These are phyloP conservation scores for Leptinotarsa haldemani DNA, from an alignment of 2,888 invertebrate genomes.

Conservation along the genomic window DNA sequence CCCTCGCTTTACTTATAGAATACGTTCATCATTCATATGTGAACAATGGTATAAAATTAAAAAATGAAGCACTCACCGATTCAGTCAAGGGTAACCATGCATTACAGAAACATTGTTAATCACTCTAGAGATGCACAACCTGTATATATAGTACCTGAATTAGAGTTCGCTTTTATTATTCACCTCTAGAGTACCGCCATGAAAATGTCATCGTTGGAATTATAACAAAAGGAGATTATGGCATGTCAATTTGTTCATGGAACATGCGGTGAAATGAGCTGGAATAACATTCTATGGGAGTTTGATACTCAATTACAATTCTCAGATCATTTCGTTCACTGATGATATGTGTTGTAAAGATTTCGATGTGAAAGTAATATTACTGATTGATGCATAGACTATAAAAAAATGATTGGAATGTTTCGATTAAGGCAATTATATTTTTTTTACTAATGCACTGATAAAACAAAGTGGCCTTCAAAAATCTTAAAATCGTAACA, in stretches of 20 bases:
- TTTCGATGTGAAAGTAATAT: conserved; percentile 2
- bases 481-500: too few species aligned
- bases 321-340: conserved; percentile 5
- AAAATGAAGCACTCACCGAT: conserved; percentile 54
- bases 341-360: background rate
- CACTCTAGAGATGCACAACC: conserved; percentile 54
- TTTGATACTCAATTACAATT: conserved; percentile 25
- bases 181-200: conserved; percentile 33
- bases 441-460: too few species aligned
- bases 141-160: conserved; percentile 47
- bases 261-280: conserved; percentile 22
- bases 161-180: conserved; percentile 40
- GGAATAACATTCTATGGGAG: conserved; percentile 10
- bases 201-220: conserved; percentile 41
- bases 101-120: conserved; percentile 55
- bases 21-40: conserved; percentile 43
- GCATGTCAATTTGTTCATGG: conserved; percentile 28
- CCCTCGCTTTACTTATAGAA: conserved; percentile 13
- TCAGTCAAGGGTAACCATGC: conserved; percentile 52
- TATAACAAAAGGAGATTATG: conserved; percentile 38
- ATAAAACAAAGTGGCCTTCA: too few species aligned
- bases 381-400: background rate
- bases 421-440: background rate
- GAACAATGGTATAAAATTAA: conserved; percentile 53
- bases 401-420: background rate